Conservation (phyloP, 2,113 vertebrate species). For the Austrofundulus limnaeus region DNA sequence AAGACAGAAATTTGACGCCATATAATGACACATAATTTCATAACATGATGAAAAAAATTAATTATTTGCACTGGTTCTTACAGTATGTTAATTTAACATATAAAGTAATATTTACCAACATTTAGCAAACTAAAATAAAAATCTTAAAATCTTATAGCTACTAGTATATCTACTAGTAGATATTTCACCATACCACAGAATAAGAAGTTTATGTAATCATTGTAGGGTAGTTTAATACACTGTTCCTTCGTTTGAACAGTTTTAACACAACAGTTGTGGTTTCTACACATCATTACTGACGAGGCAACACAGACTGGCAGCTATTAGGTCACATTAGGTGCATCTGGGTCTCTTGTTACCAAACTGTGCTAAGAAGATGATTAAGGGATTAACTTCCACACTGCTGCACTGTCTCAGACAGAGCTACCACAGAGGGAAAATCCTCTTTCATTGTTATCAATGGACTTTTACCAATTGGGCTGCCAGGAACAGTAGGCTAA, state of each 20-base stretch:
- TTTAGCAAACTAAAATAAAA: too few relatives aligned
- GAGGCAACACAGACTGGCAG: conserved; percentile 4
- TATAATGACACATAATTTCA: too few relatives aligned
- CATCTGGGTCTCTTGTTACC: conserved; percentile 34
- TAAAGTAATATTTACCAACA: too few relatives aligned
- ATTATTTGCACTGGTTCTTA: too few relatives aligned
- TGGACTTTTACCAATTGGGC: conserved; percentile 28
- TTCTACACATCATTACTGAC: background rate
- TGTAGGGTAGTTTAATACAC: background rate
- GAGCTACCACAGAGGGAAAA: conserved; percentile 43
- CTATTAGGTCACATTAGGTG: conserved; percentile 14
- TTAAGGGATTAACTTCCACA: conserved; percentile 57
- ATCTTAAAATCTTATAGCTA: background rate
- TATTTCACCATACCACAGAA: background rate
- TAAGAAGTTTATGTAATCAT: background rate
- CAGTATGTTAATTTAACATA: too few relatives aligned
- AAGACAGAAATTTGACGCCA: too few relatives aligned
- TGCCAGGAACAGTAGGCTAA: conserved; percentile 16
- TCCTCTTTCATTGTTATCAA: conserved; percentile 45
- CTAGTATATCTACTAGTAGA: too few relatives aligned
- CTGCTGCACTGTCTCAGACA: conserved; percentile 41
- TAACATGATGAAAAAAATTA: too few relatives aligned
- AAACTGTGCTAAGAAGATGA: conserved; percentile 52
- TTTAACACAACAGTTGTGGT: background rate
- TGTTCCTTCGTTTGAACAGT: background rate